phyloP scores from a whole-genome alignment of 2,113 vertebrate species.

The Dissostichus mawsoni region DNA sequence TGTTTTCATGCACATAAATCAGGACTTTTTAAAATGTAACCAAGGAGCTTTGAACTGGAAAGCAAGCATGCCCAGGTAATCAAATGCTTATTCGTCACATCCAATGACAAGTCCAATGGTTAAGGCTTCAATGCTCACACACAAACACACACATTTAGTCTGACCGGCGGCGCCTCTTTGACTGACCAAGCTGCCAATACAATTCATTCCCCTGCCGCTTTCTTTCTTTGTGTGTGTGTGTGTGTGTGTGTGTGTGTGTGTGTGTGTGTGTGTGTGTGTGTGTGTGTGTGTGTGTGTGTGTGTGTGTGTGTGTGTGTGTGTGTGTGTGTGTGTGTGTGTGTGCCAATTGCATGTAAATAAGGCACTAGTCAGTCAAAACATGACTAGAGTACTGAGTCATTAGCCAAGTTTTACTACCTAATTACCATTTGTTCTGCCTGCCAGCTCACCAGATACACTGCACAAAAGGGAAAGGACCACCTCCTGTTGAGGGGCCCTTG shows the following conservation, averaged over 20 bases:
- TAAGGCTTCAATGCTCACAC: background rate
- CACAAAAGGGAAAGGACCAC: constrained; percentile 20
- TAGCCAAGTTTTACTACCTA: constrained; percentile 68
- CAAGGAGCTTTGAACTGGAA: constrained; percentile 31
- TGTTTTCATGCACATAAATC: constrained; percentile 12
- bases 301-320: constrained; percentile 38
- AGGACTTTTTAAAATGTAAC: constrained; percentile 1
- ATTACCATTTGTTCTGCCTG: constrained; percentile 60
- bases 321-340: constrained; percentile 28
- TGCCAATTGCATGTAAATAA: constrained; percentile 69
- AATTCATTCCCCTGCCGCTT: constrained; percentile 63
- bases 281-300: constrained; percentile 25
- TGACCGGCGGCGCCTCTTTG: constrained; percentile 74
- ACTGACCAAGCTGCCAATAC: constrained; percentile 77
- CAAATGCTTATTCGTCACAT: constrained; percentile 42
- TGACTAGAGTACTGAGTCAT: constrained; percentile 72
- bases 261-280: constrained; percentile 26
- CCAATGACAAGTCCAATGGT: constrained; percentile 38
- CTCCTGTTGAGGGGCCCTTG: constrained; percentile 32
- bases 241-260: constrained; percentile 35
- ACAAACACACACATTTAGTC: constrained; percentile 47
- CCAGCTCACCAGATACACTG: constrained; percentile 49
- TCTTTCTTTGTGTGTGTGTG: constrained; percentile 27
- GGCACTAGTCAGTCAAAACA: constrained; percentile 77
- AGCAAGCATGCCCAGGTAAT: constrained; percentile 49